Base-by-base conservation (phyloP, 2,113 vertebrate species). In the Anarhynchus alexandrinus region DNA sequence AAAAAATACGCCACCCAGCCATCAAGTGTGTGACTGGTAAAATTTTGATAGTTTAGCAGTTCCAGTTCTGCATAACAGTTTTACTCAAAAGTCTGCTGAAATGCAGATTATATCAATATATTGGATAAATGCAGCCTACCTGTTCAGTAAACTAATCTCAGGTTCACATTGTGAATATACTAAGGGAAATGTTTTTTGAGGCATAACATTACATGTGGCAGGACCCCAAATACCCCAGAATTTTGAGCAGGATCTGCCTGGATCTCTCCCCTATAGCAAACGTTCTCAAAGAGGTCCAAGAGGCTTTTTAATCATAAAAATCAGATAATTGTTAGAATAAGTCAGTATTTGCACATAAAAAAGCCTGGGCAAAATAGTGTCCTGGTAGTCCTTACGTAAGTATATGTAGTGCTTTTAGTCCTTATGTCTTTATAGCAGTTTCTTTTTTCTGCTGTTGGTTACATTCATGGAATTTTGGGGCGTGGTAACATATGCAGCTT, bases 341-440 rank as follows among this genome's bases (percentile, higher is more conserved):
- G 3, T 62, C 10, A 21, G 2, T 45, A 69, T 19, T 77, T 0
- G 0, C 16, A 32, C 5, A 80, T 34, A 47, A 87, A 16, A 52
- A 43, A 25, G 2, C 9, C 51, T 4, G 8, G 12, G 49, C 8
- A 83, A 80, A 91, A 64, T 9, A 79, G 6, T 42, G 17, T 34
- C 51, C 58, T 66, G 15, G 11, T 59, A 58, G 49, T 67, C 20
- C 9, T 72, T 43, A 21, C 34, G 42, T 34, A 77, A 43, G 4
- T 30, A 11, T 30, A 25, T 38, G 11, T 19, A 49, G 47, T 27
- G 9, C 22, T 59, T 65, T 47, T 42, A 71, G 21, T 65, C 17
- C 51, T 59, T 51, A 42, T 26, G 34, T 20, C 12, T 21, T 36
- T 78, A 34, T 13, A 54, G 15, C 7, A 59, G 5, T 15, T 26